Evolutionary conservation across 2,888 invertebrate genomes (phyloP).

Genomic region (Adelognathus sp.): DNA sequence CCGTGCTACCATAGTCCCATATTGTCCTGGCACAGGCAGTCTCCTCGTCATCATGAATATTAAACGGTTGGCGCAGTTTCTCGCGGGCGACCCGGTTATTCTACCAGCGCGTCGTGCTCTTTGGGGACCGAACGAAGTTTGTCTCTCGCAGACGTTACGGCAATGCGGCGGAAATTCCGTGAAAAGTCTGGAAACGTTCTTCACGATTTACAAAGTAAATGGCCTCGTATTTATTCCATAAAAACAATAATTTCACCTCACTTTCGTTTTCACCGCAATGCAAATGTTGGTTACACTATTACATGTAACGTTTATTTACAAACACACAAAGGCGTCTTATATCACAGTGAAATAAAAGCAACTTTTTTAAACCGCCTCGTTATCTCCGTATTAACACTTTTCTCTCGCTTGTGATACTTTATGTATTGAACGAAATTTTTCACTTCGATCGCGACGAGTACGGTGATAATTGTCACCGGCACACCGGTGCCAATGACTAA

Average conservation of each 20-base stretch:
- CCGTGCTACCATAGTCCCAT: conserved; percentile 6
- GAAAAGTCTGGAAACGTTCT: background rate
- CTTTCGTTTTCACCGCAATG: background rate
- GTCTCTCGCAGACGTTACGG: background rate
- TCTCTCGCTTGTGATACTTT: background rate
- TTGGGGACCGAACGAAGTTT: background rate
- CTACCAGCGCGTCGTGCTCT: background rate
- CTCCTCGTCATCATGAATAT: conserved; percentile 17
- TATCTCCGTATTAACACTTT: background rate
- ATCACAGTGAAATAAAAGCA: no score
- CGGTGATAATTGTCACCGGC: conserved; percentile 37
- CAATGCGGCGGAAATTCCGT: background rate
- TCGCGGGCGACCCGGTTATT: conserved; percentile 28
- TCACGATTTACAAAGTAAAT: background rate
- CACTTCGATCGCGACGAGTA: conserved; percentile 20
- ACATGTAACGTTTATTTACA: no score
- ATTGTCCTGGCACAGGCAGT: conserved; percentile 26
- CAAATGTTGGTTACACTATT: background rate
- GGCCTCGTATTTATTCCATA: background rate
- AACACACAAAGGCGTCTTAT: no score
- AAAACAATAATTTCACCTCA: background rate
- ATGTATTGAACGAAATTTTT: conserved; percentile 2
- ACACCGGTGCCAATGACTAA: conserved; percentile 2
- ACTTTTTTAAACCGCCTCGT: background rate
- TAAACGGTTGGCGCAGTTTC: conserved; percentile 20